phyloP scores from a whole-genome alignment of 2,113 vertebrate species.

The Arizona elegans region DNA sequence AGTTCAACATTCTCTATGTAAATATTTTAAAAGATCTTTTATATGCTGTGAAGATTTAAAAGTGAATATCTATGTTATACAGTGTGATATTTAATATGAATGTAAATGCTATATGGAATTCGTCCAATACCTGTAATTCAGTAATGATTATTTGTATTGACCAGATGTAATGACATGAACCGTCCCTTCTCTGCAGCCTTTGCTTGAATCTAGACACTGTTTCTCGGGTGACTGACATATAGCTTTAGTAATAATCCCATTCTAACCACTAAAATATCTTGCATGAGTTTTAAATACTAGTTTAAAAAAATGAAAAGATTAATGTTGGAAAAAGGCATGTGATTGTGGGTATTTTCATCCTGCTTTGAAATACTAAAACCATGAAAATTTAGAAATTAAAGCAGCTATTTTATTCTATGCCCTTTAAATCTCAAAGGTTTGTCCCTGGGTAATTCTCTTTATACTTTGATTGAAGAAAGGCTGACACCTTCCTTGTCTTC shows the following conservation, averaged over 20 bases:
- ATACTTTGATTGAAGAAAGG: not conserved
- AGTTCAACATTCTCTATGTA: not conserved
- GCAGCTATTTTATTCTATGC: not conserved
- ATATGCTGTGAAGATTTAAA: not conserved
- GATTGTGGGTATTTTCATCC: not conserved
- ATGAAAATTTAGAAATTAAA: not conserved
- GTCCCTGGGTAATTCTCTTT: not conserved
- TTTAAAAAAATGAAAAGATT: not conserved
- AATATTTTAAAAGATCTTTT: not conserved
- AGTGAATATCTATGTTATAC: not conserved
- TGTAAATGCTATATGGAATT: not conserved
- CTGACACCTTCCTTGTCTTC: not conserved
- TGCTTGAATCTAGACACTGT: not conserved
- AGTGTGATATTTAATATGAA: not conserved
- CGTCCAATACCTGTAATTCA: not conserved
- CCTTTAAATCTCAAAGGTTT: not conserved
- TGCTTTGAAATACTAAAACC: not conserved
- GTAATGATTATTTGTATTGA: not conserved
- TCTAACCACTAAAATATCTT: not conserved
- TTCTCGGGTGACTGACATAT: not conserved
- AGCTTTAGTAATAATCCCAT: not conserved
- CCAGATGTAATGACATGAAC: not conserved
- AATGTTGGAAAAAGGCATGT: not conserved
- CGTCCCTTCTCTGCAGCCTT: not conserved
- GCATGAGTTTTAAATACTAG: not conserved